Evolutionary conservation across 2,797 vertebrate species (phyloP), one percentile per base, ranked within the genome.

Genomic region (Hephaestus fuliginosus): DNA sequence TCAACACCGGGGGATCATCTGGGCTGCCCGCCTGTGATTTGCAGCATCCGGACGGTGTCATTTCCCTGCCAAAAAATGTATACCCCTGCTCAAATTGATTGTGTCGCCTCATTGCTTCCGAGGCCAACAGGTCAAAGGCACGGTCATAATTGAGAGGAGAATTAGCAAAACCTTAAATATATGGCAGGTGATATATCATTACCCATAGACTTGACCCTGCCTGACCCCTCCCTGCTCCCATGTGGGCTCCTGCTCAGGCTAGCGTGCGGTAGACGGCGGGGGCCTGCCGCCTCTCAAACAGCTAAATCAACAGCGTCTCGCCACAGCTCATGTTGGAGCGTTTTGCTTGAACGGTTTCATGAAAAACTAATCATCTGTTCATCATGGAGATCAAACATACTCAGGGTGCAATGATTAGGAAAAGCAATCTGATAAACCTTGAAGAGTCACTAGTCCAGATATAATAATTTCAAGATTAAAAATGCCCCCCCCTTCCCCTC

Each of bases 361-460:
- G 97, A 98, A 99, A 99, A 99, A 97, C 97, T 97, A 98, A 99
- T 99, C 98, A 98, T 96, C 95, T 97, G 97, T 97, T 99, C 98
- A 98, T 99, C 97, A 96, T 96, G 94, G 96, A 97, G 97, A 99
- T 99, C 98, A 99, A 99, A 99, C 96, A 98, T 90, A 96, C 96
- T 93, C 93, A 87, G 93, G 81, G 86, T 94, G 97, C 96, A 97
- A 97, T 98, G 97, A 98, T 97, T 96, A 97, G 97, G 96, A 94
- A 96, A 97, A 95, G 95, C 96, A 96, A 97, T 97, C 95, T 96
- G 96, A 96, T 95, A 96, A 95, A 94, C 93, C 95, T 94, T 87
- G 91, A 95, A 95, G 94, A 96, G 93, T 94, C 95, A 95, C 95
- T 91, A 91, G 89, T 94, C 94, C 95, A 96, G 95, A 96, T 97